phyloP scores from a whole-genome alignment of 2,888 invertebrate genomes.

The Halocaridina rubra region DNA sequence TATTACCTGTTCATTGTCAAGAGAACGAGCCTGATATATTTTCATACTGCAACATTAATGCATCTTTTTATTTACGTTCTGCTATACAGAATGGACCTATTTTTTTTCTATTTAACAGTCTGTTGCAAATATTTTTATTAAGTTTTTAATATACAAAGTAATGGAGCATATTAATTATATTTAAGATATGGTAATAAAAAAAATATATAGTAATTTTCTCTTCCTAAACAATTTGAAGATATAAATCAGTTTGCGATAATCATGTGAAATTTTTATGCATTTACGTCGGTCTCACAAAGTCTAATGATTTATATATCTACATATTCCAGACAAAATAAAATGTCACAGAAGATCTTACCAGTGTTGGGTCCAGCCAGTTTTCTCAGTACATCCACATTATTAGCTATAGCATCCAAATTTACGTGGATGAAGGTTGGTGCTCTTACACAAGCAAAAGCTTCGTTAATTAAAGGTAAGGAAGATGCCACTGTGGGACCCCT shows the following conservation, averaged over 20 bases:
- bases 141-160: no score
- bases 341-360: background rate
- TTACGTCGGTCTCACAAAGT: background rate
- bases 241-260: background rate
- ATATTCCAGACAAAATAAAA: background rate
- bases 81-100: no score
- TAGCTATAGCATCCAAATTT: constrained; percentile 48
- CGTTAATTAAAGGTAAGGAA: background rate
- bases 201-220: background rate
- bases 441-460: background rate
- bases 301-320: constrained; percentile 1
- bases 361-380: constrained; percentile 29
- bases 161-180: background rate
- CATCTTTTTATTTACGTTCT: no score
- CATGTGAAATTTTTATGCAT: background rate
- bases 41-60: no score
- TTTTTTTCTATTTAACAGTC: no score
- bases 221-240: background rate
- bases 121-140: no score
- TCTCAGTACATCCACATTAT: constrained; percentile 31
- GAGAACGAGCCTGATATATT: no score
- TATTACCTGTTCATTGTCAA: no score
- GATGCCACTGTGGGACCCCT: background rate
- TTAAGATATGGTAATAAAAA: background rate
- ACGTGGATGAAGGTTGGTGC: constrained; percentile 42